Evolutionary conservation across 2,888 invertebrate species (phyloP), one percentile per base, ranked within the genome.

Genomic region (Geophilus truncorum): DNA sequence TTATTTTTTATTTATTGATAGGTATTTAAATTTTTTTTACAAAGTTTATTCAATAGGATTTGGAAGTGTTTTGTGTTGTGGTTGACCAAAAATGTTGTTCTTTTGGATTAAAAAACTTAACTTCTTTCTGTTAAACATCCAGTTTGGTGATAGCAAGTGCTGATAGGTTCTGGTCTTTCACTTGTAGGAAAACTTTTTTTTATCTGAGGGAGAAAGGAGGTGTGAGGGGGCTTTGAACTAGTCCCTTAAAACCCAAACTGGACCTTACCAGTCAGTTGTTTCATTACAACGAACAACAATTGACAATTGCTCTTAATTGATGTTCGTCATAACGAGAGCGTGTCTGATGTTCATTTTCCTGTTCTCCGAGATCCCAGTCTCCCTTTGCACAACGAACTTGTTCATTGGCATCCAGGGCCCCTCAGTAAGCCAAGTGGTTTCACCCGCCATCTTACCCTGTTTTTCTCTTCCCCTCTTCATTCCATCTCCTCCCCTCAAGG

Each of bases 351-450:
- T 70, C 70, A 70, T 70, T 70, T 70, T 70, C 70, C 70, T 28
- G 70, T 70, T 70, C 70, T 10, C 70, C 70, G 28, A 70, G 70
- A 70, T 70, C 25, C 70, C 25, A 70, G 70, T 28, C 70, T 70
- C 70, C 28, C 23, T 70, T 62, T 25, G 70, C 70, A 70, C 70
- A 70, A 70, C 70, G 70, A 70, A 70, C 70, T 70, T 70, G 70
- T 70, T 70, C 70, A 70, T 25, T 25, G 28, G 70, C 70, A 70
- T 70, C 70, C 70, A 70, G 70, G 28, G 25, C 70, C 70, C 70
- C 70, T 28, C 70, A n/a, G 25, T 70, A 70, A 70, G 70, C 70
- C 70, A 70, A 70, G 70, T 70, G 70, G 70, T 70, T 70, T 70
- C 70, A 70, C 70, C 70, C 70, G 70, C 25, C 70, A 70, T 70